Conservation (phyloP, 2,113 vertebrate genomes). For the Oriolus oriolus region DNA sequence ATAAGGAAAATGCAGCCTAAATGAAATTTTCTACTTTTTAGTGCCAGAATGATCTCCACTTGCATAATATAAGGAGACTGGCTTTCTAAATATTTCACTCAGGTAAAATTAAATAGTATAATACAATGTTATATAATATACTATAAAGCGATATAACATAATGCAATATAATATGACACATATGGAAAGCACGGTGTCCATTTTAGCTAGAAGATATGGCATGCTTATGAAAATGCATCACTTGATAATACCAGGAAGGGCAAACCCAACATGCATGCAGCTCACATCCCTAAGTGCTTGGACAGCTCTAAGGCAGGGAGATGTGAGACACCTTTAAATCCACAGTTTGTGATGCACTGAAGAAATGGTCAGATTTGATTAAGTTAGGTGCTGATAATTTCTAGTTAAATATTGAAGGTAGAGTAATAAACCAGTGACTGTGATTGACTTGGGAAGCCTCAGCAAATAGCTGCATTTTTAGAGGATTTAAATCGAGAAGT, state of each 20-base stretch:
- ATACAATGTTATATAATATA: neutral
- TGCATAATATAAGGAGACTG: neutral
- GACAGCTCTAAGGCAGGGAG: neutral
- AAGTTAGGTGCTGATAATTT: neutral
- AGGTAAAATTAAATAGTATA: neutral
- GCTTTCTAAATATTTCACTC: neutral
- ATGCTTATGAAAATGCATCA: neutral
- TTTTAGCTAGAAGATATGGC: neutral
- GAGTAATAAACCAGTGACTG: neutral
- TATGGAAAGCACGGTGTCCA: neutral
- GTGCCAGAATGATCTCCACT: neutral
- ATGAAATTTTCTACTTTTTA: neutral
- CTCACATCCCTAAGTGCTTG: neutral
- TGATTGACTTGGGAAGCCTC: neutral
- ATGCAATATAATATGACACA: neutral
- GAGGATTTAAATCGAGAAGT: neutral
- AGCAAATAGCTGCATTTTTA: neutral
- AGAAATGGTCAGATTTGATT: neutral
- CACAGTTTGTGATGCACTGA: neutral
- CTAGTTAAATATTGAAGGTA: neutral
- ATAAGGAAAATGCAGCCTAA: slow-evolving; percentile 18
- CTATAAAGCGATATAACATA: neutral
- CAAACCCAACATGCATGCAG: neutral
- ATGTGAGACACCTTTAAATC: neutral
- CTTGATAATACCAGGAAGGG: neutral